Evolutionary conservation across 1,140 invertebrate genomes (phyloP), one percentile per base, ranked within the genome.

Genomic region (Pseudoatta argentina): DNA sequence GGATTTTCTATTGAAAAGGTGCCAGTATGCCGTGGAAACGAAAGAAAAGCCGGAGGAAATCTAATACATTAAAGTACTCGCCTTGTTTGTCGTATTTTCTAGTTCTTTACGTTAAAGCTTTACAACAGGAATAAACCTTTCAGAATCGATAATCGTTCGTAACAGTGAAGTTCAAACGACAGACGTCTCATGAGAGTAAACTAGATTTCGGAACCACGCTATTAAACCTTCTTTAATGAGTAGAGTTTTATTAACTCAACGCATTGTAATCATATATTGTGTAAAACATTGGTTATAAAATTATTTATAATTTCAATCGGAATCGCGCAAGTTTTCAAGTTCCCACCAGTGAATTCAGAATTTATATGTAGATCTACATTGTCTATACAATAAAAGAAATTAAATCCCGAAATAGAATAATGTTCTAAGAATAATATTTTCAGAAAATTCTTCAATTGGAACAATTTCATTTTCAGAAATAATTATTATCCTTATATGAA

Each of bases 11-110:
- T 72, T 14, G 14, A 76, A 61, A 69, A 66, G 75, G 86, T 76
- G 71, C 2, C 39, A 51, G 53, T 34, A 44, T 57, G 21, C 61
- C n/a, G 39, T 12, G 21, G 76, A 59, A 77, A 30, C 55, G 48
- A 76, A 85, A 59, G 53, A 76, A 59, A 85, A 51, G 16, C 61
- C n/a, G 8, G 10, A 27, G 55, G 27, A 61, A 83, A 85, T 89
- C 79, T 85, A 85, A 87, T 87, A 85, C 51, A 55, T 89, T 88
- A 87, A 81, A 90, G 87, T 87, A 72, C 55, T 79, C 64, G 8
- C 10, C 16, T 18, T 67, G 51, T 82, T 77, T 16, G n/a, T 75
- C 24, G 55, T 83, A 61, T 63, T 34, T 75, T 83, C 55, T 75
- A n/a, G 27, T 51, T n/a, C 14, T 73, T 83, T 44, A 27, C 34